These are phyloP conservation scores for Limnephilus auricula DNA, from an alignment of 2,888 invertebrate species.

Conservation along the genomic window DNA sequence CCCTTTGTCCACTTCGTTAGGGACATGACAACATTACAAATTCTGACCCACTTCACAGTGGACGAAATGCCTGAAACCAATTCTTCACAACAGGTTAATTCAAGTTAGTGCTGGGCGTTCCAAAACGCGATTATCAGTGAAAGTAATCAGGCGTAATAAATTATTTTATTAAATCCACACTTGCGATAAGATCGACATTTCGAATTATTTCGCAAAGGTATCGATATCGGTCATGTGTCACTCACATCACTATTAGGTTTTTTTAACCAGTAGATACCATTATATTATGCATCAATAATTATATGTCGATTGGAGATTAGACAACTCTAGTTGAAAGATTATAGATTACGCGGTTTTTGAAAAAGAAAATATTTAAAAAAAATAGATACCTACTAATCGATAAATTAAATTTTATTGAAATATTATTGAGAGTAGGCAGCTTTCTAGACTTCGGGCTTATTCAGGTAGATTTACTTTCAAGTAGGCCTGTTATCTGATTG, in stretches of 20 bases:
- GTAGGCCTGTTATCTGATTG: not conserved
- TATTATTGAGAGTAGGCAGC: not conserved
- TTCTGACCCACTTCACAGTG: not conserved
- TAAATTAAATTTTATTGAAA: not conserved
- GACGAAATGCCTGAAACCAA: not conserved
- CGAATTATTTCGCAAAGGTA: not conserved
- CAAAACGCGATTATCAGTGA: not conserved
- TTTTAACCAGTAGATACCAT: not conserved
- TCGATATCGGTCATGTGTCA: not conserved
- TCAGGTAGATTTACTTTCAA: not conserved
- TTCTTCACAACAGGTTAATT: not conserved
- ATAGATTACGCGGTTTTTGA: not conserved
- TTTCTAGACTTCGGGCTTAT: not conserved
- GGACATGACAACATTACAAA: not conserved
- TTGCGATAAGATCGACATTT: not conserved
- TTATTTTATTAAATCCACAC: not conserved
- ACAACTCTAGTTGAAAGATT: not conserved
- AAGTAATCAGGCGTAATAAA: not conserved
- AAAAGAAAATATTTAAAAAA: not conserved
- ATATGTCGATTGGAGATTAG: not conserved
- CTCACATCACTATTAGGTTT: not conserved
- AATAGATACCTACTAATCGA: not conserved
- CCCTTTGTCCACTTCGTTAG: not conserved
- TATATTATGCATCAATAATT: not conserved
- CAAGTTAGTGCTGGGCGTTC: not conserved